Base-by-base conservation (phyloP, 2,113 vertebrate genomes). In the Cynopterus brachyotis region DNA sequence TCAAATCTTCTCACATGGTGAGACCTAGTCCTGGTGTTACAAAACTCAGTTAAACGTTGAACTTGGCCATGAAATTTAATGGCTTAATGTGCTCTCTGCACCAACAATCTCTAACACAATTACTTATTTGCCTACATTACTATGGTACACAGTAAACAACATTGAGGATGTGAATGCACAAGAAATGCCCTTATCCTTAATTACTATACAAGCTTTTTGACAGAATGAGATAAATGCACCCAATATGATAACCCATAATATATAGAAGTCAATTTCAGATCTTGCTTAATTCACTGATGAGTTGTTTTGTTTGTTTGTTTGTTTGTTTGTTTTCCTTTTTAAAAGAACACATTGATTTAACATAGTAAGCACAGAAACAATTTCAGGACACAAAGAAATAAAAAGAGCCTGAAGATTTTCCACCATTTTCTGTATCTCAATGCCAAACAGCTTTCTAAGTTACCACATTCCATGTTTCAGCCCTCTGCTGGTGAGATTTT, bases 401-500 rank as follows among this genome's bases (percentile, higher is more conserved):
- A n/a, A 94, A 69, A 13, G 42, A 53, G 55, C 32, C 11, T 12
- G 50, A 82, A 75, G 50, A n/a, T 50, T 75, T 64, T 28, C 47
- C 53, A 55, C 24, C 5, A 22, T 73, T 26, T 24, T 64, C 47
- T 78, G 66, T 37, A 20, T 67, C 45, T 94, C 70, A 30, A 85
- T 50, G 20, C 9, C 62, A 70, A 40, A 35, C 4, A 85, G 13
- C 32, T 70, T 64, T 50, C 30, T 37, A 22, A 30, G 28, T 40
- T 37, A 20, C 10, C 12, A 32, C 19, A 7, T 76, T 53, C n/a
- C n/a, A 19, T 59, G 73, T 82, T 79, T 76, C 32, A 89, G 59
- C 62, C 30, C n/a, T 88, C 70, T 76, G 16, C 66, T 94, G 76
- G 9, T 93, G 66, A 87, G 37, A 91, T 37, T 67, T 81, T 75